Evolutionary conservation across 2,797 vertebrate species (phyloP).

Genomic region (Furcifer pardalis): DNA sequence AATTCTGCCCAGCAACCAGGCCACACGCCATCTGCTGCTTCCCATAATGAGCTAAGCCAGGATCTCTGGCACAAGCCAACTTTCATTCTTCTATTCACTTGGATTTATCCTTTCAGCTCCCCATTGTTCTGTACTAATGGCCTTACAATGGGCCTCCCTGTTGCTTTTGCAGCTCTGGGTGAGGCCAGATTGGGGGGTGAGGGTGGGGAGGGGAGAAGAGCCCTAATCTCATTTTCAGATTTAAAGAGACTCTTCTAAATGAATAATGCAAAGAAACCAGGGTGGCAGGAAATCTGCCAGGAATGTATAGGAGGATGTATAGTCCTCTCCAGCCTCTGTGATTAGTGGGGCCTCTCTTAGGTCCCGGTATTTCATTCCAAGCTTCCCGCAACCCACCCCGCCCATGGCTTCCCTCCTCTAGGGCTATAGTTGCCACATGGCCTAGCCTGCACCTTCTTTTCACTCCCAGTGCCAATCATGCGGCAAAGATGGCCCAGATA

Average conservation of each 20-base stretch:
- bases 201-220: conserved; percentile 31
- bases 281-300: conserved; percentile 52
- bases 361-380: conserved; percentile 74
- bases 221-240: conserved; percentile 69
- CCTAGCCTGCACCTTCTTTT: conserved; percentile 70
- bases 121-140: conserved; percentile 81
- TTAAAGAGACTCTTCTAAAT: conserved; percentile 73
- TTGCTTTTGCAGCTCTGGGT: conserved; percentile 72
- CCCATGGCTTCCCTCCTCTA: neutral
- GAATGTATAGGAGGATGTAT: conserved; percentile 66
- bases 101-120: conserved; percentile 75
- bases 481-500: conserved; percentile 63
- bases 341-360: conserved; percentile 68
- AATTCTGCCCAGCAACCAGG: conserved; percentile 86
- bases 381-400: conserved; percentile 17
- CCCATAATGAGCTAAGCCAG: conserved; percentile 72
- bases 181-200: conserved; percentile 59
- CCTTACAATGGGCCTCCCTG: conserved; percentile 78
- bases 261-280: conserved; percentile 64
- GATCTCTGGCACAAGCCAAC: conserved; percentile 78
- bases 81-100: conserved; percentile 75
- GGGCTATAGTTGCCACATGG: conserved; percentile 67
- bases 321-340: conserved; percentile 72
- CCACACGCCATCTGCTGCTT: conserved; percentile 81
- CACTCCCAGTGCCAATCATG: conserved; percentile 66